Evolutionary conservation across 2,888 invertebrate genomes (phyloP), one percentile per base, ranked within the genome.

Genomic region (Odontomyia ornata): DNA sequence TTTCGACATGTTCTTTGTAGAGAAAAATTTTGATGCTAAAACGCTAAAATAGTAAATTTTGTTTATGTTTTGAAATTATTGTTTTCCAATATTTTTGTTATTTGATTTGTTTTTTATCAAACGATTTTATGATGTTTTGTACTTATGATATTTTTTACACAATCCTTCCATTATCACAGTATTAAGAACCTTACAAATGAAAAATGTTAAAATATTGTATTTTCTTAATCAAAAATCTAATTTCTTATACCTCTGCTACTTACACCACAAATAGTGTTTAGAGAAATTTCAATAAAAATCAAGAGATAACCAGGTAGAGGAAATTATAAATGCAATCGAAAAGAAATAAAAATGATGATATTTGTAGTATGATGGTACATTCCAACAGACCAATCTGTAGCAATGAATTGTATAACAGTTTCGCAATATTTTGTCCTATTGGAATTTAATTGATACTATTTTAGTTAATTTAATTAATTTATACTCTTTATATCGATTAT

Each of bases 401-500:
- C 73, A 57, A 73, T 73, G 73, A 57, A 21, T 30, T 73, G 57
- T 73, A 56, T 52, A 73, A 73, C 30, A n/a, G 36, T 57, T 73
- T 60, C 60, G 73, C 73, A 73, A 73, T 73, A 57, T 73, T 73
- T 73, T 73, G 57, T 73, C 73, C 73, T 73, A 73, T 73, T 57
- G 73, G 73, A 73, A 57, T 56, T 52, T 57, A 73, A 73, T 73
- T 60, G 30, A 57, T 57, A 73, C 52, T 60, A 36, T 73, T 73
- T 73, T 73, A 73, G 36, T 73, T 73, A 73, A 57, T 73, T 73
- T 73, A 73, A 73, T 57, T 73, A 73, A 73, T 73, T 73, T 73
- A 73, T 73, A 73, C 73, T 73, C 73, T 73, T 73, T 73, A 73
- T 73, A 73, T 73, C 73, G 73, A 73, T 73, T 73, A 73, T 73